A percentile compares a stretch with the other conserved stretches of the same genome.
Conservation (phyloP, 2,113 vertebrate genomes). For the Petroica traversi region DNA sequence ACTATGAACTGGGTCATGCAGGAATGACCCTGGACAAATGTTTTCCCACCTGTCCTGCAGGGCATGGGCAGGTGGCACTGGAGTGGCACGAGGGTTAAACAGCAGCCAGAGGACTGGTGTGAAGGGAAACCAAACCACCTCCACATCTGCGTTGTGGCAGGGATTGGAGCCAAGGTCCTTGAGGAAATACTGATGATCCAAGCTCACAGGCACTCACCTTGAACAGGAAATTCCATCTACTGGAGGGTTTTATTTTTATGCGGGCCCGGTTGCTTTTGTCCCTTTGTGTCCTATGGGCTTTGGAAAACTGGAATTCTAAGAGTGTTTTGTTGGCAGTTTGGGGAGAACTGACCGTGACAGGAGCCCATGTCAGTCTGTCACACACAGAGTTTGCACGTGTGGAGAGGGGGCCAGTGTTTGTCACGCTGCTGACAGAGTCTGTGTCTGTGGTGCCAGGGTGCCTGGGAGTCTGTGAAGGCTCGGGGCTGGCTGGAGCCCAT, state of each 20-base stretch:
- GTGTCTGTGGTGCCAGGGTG: fast-evolving
- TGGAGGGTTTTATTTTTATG: not conserved
- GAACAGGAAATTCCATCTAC: constrained; percentile 19
- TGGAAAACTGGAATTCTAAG: not conserved
- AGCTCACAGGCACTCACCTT: constrained; percentile 4
- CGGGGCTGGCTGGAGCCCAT: fast-evolving
- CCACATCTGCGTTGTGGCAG: not conserved
- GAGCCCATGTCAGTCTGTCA: not conserved
- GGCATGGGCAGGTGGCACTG: not conserved
- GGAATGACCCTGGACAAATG: not conserved
- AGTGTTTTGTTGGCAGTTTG: not conserved
- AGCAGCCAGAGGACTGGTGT: not conserved
- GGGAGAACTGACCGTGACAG: not conserved
- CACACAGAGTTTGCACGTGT: not conserved
- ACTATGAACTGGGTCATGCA: not conserved
- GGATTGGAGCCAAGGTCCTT: not conserved
- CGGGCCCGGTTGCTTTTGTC: not conserved
- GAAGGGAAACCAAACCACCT: not conserved
- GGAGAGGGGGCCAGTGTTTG: fast-evolving
- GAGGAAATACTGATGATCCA: constrained; percentile 1
- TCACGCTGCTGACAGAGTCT: fast-evolving
- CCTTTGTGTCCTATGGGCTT: not conserved
- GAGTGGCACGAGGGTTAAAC: not conserved
- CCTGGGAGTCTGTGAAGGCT: not conserved
- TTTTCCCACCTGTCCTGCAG: not conserved